These are phyloP conservation scores for Melitaea cinxia DNA, from an alignment of 1,140 invertebrate species.

Conservation along the genomic window DNA sequence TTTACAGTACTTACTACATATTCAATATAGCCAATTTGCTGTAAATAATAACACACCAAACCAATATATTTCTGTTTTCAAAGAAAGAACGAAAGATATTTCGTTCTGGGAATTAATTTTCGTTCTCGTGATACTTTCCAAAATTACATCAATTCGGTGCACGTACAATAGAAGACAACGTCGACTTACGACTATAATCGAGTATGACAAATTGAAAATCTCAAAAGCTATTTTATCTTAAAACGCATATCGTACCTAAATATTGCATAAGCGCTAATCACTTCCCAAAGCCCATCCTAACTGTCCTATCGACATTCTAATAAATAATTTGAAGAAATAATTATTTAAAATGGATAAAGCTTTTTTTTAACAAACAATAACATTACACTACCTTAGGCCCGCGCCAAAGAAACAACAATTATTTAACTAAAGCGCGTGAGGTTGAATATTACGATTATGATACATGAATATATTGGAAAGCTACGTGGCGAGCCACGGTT, in stretches of 20 bases:
- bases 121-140: not conserved
- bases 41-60: too few relatives aligned
- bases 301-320: not conserved
- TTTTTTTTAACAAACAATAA: not conserved
- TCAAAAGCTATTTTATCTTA: not conserved
- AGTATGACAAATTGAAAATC: not conserved
- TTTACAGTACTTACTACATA: too few relatives aligned
- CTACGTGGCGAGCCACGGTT: not conserved
- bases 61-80: too few relatives aligned
- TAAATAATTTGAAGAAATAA: too few relatives aligned
- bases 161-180: not conserved
- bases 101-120: not conserved
- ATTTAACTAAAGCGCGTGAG: not conserved
- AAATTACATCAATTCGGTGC: not conserved
- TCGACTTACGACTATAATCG: not conserved
- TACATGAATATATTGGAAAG: not conserved
- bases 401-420: not conserved
- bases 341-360: too few relatives aligned
- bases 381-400: not conserved
- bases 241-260: not conserved
- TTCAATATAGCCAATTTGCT: too few relatives aligned
- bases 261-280: not conserved
- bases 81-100: not conserved
- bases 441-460: constrained; percentile 3
- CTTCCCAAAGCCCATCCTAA: not conserved